phyloP scores from a whole-genome alignment of 1,140 invertebrate species.

The Pinna nobilis region DNA sequence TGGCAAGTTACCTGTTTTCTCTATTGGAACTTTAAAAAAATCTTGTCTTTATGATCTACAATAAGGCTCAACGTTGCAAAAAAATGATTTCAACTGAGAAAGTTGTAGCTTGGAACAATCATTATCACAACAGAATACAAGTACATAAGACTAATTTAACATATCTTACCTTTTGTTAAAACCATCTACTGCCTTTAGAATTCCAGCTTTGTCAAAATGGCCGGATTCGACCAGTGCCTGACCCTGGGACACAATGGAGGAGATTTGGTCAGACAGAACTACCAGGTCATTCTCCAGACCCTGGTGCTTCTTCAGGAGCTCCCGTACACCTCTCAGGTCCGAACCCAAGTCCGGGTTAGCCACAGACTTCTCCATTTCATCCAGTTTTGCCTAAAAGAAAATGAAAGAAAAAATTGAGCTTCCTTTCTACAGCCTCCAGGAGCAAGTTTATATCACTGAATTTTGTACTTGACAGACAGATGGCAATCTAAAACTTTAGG shows the following conservation, averaged over 20 bases:
- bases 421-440: no score
- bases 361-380: conserved; percentile 95
- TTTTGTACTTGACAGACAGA: no score
- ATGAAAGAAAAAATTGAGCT: not conserved
- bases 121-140: no score
- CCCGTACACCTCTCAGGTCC: conserved; percentile 97
- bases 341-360: conserved; percentile 98
- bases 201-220: conserved; percentile 93
- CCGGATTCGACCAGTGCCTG: conserved; percentile 93
- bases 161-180: conserved; percentile 81
- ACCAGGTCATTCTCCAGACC: conserved; percentile 96
- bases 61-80: no score
- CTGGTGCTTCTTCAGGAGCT: conserved; percentile 97
- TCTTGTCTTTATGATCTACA: no score
- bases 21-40: no score
- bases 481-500: no score
- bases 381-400: conserved; percentile 59
- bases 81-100: no score
- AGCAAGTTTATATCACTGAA: no score
- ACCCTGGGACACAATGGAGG: conserved; percentile 93
- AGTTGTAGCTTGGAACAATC: no score
- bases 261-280: conserved; percentile 94
- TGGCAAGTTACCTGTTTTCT: no score
- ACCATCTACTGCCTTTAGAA: conserved; percentile 85
- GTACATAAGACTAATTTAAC: no score